Evolutionary conservation across 2,113 vertebrate species (phyloP).

Genomic region (Pimephales promelas): DNA sequence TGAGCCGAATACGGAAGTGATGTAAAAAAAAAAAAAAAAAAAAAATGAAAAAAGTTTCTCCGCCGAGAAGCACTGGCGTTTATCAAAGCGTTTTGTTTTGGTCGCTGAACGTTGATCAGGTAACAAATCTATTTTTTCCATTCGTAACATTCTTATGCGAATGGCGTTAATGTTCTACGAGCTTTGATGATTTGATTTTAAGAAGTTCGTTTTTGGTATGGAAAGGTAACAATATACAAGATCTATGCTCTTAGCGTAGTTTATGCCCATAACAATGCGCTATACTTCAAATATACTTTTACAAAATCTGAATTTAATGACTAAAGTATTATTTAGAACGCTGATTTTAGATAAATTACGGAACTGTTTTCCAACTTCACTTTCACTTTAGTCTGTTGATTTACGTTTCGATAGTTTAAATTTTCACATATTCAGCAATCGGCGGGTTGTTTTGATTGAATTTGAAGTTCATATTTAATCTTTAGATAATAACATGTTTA

Average conservation of each 20-base stretch:
- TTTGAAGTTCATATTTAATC: not conserved
- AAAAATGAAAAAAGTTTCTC: conserved; percentile 29
- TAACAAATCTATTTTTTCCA: not conserved
- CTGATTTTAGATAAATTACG: not conserved
- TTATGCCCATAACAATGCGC: not conserved
- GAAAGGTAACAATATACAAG: no score
- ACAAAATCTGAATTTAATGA: not conserved
- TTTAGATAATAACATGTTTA: not conserved
- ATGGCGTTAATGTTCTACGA: not conserved
- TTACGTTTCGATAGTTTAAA: no score
- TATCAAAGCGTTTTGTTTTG: not conserved
- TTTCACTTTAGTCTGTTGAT: conserved; percentile 30
- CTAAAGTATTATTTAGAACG: not conserved
- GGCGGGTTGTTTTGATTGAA: not conserved
- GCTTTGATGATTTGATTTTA: not conserved
- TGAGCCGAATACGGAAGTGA: conserved; percentile 33
- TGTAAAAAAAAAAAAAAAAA: conserved; percentile 17
- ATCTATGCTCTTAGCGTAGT: not conserved
- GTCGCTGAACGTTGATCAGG: not conserved
- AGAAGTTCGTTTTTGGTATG: not conserved
- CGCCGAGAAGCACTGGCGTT: not conserved
- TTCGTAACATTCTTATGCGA: not conserved
- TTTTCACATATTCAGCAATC: not conserved
- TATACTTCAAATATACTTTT: not conserved
- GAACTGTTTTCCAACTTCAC: not conserved